phyloP scores from a whole-genome alignment of 2,888 invertebrate species.

The Drosophila quinaria region DNA sequence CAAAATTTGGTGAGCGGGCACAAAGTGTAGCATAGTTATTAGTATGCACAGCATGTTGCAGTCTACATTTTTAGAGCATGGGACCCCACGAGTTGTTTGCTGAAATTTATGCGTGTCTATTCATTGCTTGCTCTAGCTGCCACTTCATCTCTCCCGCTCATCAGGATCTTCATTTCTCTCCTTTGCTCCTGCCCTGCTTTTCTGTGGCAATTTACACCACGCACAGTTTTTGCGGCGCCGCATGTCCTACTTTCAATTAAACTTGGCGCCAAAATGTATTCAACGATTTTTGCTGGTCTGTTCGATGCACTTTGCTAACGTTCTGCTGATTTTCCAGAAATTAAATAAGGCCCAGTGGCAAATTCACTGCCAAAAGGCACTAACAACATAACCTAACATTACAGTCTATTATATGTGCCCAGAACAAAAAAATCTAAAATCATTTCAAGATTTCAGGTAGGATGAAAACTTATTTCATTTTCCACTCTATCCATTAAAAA shows the following conservation, averaged over 20 bases:
- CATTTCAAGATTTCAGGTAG: no score
- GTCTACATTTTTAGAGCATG: slow-evolving; percentile 37
- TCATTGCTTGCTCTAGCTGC: slow-evolving; percentile 33
- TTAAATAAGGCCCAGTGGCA: slow-evolving; percentile 60
- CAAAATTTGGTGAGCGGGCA: background rate
- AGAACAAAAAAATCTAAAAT: no score
- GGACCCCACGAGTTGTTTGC: slow-evolving; percentile 37
- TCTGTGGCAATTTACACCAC: slow-evolving; percentile 38
- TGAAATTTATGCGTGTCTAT: slow-evolving; percentile 70
- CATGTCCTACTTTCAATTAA: slow-evolving; percentile 68
- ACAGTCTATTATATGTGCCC: no score
- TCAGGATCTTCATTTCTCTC: background rate
- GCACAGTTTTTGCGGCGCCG: slow-evolving; percentile 35
- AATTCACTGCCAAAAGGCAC: slow-evolving; percentile 16
- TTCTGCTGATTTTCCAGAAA: slow-evolving; percentile 43
- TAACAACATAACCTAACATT: background rate
- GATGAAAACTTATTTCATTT: no score
- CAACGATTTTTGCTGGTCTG: slow-evolving; percentile 30
- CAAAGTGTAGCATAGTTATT: slow-evolving; percentile 42
- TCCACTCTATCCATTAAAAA: no score
- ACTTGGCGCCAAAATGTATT: slow-evolving; percentile 64
- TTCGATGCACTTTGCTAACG: slow-evolving; percentile 1
- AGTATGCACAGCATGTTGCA: slow-evolving; percentile 60
- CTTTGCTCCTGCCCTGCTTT: background rate
- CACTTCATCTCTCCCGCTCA: background rate